phyloP scores from a whole-genome alignment of 2,888 invertebrate genomes.

The Exephanes ischioxanthus region DNA sequence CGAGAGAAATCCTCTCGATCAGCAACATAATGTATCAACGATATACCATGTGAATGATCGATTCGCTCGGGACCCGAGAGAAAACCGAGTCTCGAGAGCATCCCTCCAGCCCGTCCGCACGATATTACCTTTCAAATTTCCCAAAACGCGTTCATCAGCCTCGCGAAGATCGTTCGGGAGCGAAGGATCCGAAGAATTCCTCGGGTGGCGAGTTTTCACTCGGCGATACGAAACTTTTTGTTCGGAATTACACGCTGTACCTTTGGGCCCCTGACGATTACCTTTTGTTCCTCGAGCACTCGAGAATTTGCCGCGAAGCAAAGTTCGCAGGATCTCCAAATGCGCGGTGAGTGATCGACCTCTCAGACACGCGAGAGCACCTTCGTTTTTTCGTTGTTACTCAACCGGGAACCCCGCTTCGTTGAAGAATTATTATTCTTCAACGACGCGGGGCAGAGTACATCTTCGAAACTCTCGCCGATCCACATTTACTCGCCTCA shows the following conservation, averaged over 20 bases:
- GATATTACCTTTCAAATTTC: not conserved
- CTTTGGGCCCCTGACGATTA: not conserved
- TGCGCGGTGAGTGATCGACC: constrained; percentile 13
- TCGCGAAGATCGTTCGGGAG: not conserved
- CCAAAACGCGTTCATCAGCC: constrained; percentile 16
- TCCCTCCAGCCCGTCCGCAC: not conserved
- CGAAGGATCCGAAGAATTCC: not conserved
- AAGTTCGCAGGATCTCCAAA: not conserved
- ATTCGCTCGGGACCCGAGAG: constrained; percentile 9
- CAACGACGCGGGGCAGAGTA: not conserved
- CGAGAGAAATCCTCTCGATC: constrained; percentile 6
- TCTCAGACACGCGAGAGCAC: not conserved
- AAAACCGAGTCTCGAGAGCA: not conserved
- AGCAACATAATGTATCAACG: constrained; percentile 12
- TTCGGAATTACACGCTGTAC: not conserved
- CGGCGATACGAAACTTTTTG: not conserved
- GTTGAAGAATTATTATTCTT: not conserved
- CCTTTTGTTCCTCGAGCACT: constrained; percentile 21
- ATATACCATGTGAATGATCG: constrained; percentile 17
- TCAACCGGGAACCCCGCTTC: not conserved
- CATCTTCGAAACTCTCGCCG: not conserved
- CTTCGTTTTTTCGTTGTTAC: not conserved
- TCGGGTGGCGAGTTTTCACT: not conserved
- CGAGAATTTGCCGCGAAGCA: not conserved
- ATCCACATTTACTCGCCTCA: constrained; percentile 4